phyloP scores from a whole-genome alignment of 92 coral and sea anemone genomes.

The Bergia puertoricense region DNA sequence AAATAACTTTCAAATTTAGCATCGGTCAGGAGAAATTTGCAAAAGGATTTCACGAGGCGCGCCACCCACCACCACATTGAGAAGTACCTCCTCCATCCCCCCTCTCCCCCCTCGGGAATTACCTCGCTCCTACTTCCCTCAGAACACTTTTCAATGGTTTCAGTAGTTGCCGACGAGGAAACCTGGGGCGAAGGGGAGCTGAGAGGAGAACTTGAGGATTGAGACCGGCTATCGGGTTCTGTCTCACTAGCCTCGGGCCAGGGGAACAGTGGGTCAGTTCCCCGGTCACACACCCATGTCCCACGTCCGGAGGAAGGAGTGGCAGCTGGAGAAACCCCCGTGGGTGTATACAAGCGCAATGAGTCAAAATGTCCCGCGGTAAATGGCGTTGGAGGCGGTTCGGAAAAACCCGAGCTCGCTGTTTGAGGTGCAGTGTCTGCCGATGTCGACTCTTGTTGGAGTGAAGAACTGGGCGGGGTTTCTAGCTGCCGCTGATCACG shows the following conservation, averaged over 20 bases:
- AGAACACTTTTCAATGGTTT: not conserved
- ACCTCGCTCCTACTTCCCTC: not conserved
- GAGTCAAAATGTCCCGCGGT: slow-evolving; percentile 8
- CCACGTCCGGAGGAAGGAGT: slow-evolving; percentile 73
- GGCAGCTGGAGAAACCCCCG: slow-evolving; percentile 27
- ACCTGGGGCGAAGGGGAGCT: not conserved
- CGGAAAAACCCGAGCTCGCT: slow-evolving; percentile 35
- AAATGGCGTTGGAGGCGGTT: slow-evolving; percentile 10
- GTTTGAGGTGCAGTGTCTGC: slow-evolving; percentile 44
- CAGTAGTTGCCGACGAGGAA: not conserved
- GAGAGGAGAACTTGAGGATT: not conserved
- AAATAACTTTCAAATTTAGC: too few relatives aligned
- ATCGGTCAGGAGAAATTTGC: not conserved
- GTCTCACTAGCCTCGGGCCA: slow-evolving; percentile 57
- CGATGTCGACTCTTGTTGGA: slow-evolving; percentile 40
- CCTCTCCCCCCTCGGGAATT: not conserved
- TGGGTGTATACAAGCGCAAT: not conserved
- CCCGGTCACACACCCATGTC: slow-evolving; percentile 61
- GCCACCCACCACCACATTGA: too few relatives aligned
- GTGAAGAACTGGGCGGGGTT: slow-evolving; percentile 34
- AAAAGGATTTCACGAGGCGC: not conserved
- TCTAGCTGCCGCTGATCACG: not conserved
- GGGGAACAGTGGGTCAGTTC: slow-evolving; percentile 72
- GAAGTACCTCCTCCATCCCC: too few relatives aligned
- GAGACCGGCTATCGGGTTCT: not conserved